Evolutionary conservation across 2,113 vertebrate genomes (phyloP).

Genomic region (Charadrius vociferus): DNA sequence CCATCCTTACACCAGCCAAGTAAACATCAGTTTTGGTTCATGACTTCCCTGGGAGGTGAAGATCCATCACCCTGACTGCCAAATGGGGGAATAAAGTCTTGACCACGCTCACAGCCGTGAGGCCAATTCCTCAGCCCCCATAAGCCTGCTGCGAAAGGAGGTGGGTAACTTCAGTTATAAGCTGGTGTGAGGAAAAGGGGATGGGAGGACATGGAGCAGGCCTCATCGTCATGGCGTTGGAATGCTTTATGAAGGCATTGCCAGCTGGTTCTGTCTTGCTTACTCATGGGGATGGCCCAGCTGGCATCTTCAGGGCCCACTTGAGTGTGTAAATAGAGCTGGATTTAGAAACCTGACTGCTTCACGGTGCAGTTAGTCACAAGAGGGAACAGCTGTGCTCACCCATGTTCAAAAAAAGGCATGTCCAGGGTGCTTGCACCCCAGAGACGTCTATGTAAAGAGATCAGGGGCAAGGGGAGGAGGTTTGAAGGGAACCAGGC

Average conservation of each 20-base stretch:
- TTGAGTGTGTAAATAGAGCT: neutral
- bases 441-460: neutral
- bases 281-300: neutral
- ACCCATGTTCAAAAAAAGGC: neutral
- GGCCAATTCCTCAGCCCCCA: neutral
- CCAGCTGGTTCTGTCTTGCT: neutral
- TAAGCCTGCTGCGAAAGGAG: neutral
- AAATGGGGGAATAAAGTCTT: neutral
- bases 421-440: neutral
- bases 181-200: neutral
- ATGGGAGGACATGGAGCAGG: neutral
- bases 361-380: neutral
- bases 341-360: neutral
- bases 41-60: neutral
- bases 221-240: neutral
- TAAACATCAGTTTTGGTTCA: neutral
- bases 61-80: neutral
- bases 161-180: too few species aligned
- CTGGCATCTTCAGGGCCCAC: neutral
- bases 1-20: neutral
- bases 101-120: fast-evolving
- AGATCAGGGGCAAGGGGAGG: neutral
- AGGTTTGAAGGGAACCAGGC: neutral
- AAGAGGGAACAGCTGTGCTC: neutral
- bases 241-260: neutral